Evolutionary conservation across 2,797 vertebrate genomes (phyloP).

Genomic region (Gymnoscopelus microlampas): DNA sequence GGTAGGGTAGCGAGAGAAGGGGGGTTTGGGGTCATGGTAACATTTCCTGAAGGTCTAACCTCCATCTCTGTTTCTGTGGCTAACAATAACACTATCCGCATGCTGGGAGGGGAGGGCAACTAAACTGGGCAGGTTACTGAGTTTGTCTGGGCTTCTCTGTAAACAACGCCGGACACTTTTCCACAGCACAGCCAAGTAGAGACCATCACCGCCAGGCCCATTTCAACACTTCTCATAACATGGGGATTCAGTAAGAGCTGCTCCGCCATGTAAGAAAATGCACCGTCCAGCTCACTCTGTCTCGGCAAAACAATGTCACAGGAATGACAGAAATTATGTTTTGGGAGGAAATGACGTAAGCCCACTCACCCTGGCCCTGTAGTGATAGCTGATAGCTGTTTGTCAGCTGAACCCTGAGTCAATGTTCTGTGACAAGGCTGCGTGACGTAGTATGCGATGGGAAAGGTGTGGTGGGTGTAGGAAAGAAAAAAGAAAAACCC

Average conservation of each 20-base stretch:
- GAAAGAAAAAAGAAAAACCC: constrained; percentile 23
- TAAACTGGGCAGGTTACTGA: constrained; percentile 51
- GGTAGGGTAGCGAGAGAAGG: constrained; percentile 36
- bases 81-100: constrained; percentile 63
- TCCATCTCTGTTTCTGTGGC: constrained; percentile 44
- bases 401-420: constrained; percentile 4
- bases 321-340: constrained; percentile 66
- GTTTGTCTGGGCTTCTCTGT: constrained; percentile 46
- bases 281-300: not conserved
- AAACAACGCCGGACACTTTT: constrained; percentile 50
- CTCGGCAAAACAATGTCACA: constrained; percentile 38
- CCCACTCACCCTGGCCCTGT: constrained; percentile 19
- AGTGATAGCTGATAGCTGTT: constrained; percentile 8
- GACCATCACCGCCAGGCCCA: not conserved
- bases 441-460: constrained; percentile 31
- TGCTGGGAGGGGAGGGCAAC: constrained; percentile 38
- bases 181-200: constrained; percentile 22
- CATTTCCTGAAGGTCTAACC: constrained; percentile 61
- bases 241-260: constrained; percentile 32
- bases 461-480: constrained; percentile 18
- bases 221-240: constrained; percentile 55
- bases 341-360: constrained; percentile 50
- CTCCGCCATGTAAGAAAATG: constrained; percentile 6
- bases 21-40: constrained; percentile 40
- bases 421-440: constrained; percentile 23